phyloP scores from a whole-genome alignment of 2,888 invertebrate genomes.

The Conops quadrifasciatus region DNA sequence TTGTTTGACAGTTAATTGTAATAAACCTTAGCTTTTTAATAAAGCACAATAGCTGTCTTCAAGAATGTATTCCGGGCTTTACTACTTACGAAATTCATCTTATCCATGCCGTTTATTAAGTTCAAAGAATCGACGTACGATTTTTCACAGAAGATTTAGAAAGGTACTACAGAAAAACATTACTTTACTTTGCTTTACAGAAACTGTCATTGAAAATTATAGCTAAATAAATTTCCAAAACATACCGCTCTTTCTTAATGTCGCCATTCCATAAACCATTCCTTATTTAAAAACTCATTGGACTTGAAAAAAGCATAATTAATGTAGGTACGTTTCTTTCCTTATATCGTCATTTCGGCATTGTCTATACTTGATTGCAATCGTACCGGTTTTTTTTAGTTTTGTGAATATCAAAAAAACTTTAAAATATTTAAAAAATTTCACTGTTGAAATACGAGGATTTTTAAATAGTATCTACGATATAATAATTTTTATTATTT shows the following conservation, averaged over 20 bases:
- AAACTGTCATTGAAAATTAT: not conserved
- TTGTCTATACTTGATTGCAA: no score
- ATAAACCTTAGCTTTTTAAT: not conserved
- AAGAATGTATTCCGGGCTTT: constrained; percentile 32
- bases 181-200: not conserved
- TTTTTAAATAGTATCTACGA: no score
- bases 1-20: not conserved
- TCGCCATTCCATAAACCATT: not conserved
- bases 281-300: not conserved
- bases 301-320: not conserved
- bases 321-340: not conserved
- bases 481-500: no score
- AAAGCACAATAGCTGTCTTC: not conserved
- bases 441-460: no score
- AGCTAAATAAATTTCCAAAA: not conserved
- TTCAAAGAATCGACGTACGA: constrained; percentile 19
- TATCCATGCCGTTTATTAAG: constrained; percentile 24
- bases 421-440: no score
- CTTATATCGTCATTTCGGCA: no score
- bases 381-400: no score
- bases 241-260: not conserved
- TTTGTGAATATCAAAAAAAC: no score
- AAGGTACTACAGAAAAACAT: constrained; percentile 7
- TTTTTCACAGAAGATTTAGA: constrained; percentile 12
- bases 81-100: constrained; percentile 15